phyloP scores from a whole-genome alignment of 2,797 vertebrate genomes.

The Phrynocephalus vlangalii region DNA sequence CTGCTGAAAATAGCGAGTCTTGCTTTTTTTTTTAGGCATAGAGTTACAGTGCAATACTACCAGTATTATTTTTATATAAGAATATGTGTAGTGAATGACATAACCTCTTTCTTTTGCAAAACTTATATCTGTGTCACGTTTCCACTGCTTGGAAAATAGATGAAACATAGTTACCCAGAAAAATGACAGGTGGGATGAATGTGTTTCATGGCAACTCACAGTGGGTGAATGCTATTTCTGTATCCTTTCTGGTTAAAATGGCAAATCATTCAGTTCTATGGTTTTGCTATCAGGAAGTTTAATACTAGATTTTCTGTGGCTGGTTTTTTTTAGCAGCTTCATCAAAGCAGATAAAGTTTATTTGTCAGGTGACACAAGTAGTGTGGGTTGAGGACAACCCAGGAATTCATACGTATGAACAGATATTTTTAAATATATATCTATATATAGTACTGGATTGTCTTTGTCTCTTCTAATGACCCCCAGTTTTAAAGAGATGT shows the following conservation, averaged over 20 bases:
- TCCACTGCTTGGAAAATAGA: constrained; percentile 67
- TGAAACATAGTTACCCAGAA: constrained; percentile 67
- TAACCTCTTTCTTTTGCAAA: constrained; percentile 38
- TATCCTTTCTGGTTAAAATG: constrained; percentile 69
- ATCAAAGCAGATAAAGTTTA: constrained; percentile 48
- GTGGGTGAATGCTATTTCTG: constrained; percentile 62
- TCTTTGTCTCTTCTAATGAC: background rate
- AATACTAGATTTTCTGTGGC: constrained; percentile 67
- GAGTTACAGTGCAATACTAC: background rate
- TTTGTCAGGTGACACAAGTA: background rate
- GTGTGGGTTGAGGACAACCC: background rate
- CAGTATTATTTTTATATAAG: background rate
- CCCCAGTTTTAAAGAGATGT: background rate
- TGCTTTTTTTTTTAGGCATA: background rate
- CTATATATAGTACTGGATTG: background rate
- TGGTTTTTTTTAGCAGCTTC: constrained; percentile 64
- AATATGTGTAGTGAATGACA: constrained; percentile 51
- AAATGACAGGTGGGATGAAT: constrained; percentile 68
- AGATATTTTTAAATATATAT: background rate
- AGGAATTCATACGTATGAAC: background rate
- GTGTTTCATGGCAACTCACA: constrained; percentile 57
- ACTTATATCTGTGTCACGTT: constrained; percentile 67
- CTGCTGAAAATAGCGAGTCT: background rate
- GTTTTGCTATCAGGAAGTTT: constrained; percentile 74
- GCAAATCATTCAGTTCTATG: constrained; percentile 75